Percentiles rank a stretch among this genome's conserved stretches.
phyloP scores from a whole-genome alignment of 2,888 invertebrate species.

The Drosophila anceps region DNA sequence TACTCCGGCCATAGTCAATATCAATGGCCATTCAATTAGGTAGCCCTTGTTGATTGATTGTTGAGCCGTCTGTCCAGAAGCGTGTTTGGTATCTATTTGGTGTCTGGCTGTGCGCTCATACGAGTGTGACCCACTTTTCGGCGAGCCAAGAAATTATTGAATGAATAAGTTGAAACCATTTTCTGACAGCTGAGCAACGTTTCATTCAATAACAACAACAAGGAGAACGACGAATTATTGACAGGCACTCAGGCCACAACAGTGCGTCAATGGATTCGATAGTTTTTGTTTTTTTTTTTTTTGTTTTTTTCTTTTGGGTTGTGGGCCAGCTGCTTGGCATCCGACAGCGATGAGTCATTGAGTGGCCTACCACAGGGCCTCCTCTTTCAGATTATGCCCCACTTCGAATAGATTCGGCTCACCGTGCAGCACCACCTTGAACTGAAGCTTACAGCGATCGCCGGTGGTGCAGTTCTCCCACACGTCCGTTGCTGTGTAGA shows the following conservation, averaged over 20 bases:
- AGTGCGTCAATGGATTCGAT: slow-evolving; percentile 65
- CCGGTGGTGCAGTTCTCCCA: slow-evolving; percentile 22
- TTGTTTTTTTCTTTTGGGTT: slow-evolving; percentile 2
- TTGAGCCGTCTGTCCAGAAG: slow-evolving; percentile 25
- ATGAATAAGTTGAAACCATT: slow-evolving; percentile 59
- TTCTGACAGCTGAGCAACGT: slow-evolving; percentile 64
- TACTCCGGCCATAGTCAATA: slow-evolving; percentile 30
- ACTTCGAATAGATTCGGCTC: slow-evolving; percentile 51
- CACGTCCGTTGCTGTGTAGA: slow-evolving; percentile 48
- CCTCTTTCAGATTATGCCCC: background rate
- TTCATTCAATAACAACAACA: slow-evolving; percentile 42
- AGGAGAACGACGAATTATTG: slow-evolving; percentile 55
- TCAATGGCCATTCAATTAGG: slow-evolving; percentile 52
- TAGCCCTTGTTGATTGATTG: slow-evolving; percentile 68
- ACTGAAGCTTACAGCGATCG: slow-evolving; percentile 16
- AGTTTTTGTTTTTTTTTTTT: slow-evolving; percentile 13
- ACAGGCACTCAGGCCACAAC: slow-evolving; percentile 71
- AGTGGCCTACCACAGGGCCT: background rate
- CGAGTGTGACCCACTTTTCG: slow-evolving; percentile 63
- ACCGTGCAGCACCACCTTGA: slow-evolving; percentile 52
- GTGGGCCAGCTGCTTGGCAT: slow-evolving; percentile 45
- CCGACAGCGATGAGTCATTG: slow-evolving; percentile 36
- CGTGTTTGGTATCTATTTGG: slow-evolving; percentile 33
- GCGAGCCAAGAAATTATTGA: slow-evolving; percentile 68
- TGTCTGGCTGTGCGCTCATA: slow-evolving; percentile 19